Evolutionary conservation across 2,113 vertebrate species (phyloP).

Genomic region (Chauna torquata): DNA sequence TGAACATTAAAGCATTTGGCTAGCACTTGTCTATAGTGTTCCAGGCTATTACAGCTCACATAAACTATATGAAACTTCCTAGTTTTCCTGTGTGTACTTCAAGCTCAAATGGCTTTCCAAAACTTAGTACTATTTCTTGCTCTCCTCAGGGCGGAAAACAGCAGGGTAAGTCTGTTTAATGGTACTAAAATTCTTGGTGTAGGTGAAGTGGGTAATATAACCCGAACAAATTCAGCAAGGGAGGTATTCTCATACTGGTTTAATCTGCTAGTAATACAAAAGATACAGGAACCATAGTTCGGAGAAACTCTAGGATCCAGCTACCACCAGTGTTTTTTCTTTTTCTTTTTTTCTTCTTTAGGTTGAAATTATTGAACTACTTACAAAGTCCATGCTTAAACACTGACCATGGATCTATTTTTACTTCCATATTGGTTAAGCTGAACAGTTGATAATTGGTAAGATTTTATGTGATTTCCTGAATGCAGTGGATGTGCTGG

Average conservation of each 20-base stretch:
- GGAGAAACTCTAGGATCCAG: neutral
- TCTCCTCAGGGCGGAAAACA: neutral
- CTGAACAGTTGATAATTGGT: constrained; percentile 53
- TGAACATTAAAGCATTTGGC: neutral
- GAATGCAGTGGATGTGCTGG: constrained; percentile 31
- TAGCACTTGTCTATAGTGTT: neutral
- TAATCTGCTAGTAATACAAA: neutral
- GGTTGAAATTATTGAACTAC: neutral
- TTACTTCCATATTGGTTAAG: constrained; percentile 31
- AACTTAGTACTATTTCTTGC: neutral
- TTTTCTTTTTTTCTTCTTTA: neutral
- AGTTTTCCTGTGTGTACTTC: neutral
- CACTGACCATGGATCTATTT: constrained; percentile 5
- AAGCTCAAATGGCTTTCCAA: neutral
- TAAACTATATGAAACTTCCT: neutral
- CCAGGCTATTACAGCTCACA: neutral
- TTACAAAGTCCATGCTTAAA: constrained; percentile 25
- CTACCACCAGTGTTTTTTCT: neutral
- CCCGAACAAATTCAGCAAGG: neutral
- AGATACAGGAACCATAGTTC: neutral
- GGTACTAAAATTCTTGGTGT: neutral
- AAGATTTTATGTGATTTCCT: constrained; percentile 27
- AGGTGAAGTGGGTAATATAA: neutral
- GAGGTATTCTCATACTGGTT: neutral
- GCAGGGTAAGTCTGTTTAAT: neutral